Conservation (phyloP, 1,140 invertebrate genomes). For the Drosophila takahashii region DNA sequence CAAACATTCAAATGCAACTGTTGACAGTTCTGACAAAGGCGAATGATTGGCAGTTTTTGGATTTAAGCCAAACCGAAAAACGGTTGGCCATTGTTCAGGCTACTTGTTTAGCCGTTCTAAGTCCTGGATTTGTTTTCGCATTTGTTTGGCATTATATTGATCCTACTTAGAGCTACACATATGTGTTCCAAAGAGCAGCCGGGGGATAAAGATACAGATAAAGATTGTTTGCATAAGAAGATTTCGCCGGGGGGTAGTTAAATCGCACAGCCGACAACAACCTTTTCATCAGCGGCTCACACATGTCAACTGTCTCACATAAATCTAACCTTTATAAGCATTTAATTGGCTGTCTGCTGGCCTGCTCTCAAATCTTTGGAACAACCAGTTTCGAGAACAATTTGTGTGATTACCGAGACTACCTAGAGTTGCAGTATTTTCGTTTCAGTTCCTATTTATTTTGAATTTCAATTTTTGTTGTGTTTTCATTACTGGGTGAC, state of each 20-base stretch:
- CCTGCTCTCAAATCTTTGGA: constrained; percentile 15
- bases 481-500: constrained; percentile 67
- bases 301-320: constrained; percentile 64
- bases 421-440: constrained; percentile 32
- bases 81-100: constrained; percentile 30
- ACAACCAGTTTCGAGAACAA: constrained; percentile 44
- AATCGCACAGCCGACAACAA: constrained; percentile 20
- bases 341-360: constrained; percentile 72
- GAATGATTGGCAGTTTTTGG: constrained; percentile 41
- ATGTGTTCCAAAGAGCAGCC: constrained; percentile 9
- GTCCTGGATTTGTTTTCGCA: constrained; percentile 46
- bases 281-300: constrained; percentile 51
- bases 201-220: constrained; percentile 17
- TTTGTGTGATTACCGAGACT: constrained; percentile 37
- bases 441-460: constrained; percentile 68
- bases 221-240: constrained; percentile 34
- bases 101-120: constrained; percentile 55
- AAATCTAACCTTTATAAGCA: constrained; percentile 66
- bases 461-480: constrained; percentile 73
- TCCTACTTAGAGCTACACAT: constrained; percentile 45
- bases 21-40: constrained; percentile 54
- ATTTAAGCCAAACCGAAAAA: constrained; percentile 22
- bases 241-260: constrained; percentile 25
- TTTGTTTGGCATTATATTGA: constrained; percentile 52
- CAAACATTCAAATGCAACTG: constrained; percentile 43